These are phyloP conservation scores for Temnothorax ravouxi DNA, from an alignment of 2,888 invertebrate species.

Conservation along the genomic window DNA sequence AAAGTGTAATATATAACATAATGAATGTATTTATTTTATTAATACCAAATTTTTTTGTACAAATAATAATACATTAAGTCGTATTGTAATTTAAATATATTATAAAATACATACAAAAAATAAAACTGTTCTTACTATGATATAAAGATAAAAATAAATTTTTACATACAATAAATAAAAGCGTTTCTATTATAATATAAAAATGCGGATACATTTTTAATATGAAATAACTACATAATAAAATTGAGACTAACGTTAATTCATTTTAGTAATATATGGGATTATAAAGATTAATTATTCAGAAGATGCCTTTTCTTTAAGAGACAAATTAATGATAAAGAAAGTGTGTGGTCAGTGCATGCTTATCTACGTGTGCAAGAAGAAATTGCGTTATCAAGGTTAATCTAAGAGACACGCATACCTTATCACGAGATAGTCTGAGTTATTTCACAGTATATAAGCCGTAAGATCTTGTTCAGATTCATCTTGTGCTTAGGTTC, in stretches of 20 bases:
- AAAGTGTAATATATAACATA: background rate
- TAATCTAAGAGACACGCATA: conserved; percentile 44
- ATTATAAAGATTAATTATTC: background rate
- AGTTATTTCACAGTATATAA: conserved; percentile 63
- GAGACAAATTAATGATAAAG: background rate
- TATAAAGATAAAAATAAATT: background rate
- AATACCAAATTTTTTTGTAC: background rate
- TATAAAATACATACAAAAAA: conserved; percentile 18
- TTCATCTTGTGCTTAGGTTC: conserved; percentile 18
- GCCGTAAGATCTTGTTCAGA: conserved; percentile 13
- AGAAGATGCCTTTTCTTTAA: background rate
- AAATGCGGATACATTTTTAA: background rate
- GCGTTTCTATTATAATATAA: background rate
- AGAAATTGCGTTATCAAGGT: conserved; percentile 57
- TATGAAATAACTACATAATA: background rate
- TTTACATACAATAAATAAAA: conserved; percentile 23
- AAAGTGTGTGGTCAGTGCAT: background rate
- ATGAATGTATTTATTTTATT: conserved; percentile 10
- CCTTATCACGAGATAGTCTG: conserved; percentile 55
- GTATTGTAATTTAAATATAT: background rate
- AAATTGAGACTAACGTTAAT: background rate
- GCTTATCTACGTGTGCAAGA: conserved; percentile 25
- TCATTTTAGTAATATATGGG: background rate
- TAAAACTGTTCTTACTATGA: background rate
- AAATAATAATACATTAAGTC: background rate